Base-by-base conservation (phyloP, 2,797 vertebrate species). In the Sebastes hopkinsi region DNA sequence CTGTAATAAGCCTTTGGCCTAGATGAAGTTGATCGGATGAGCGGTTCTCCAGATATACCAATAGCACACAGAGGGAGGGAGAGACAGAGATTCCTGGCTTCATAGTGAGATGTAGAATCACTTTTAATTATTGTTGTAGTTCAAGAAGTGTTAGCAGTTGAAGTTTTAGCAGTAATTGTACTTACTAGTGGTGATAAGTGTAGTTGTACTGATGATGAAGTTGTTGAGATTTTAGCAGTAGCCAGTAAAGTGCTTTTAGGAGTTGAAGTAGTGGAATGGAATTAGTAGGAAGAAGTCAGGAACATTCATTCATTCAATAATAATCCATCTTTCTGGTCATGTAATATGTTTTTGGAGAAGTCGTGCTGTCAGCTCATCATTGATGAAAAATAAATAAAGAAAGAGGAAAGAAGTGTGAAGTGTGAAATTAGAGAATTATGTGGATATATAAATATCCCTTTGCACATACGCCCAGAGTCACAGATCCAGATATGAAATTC, bases 401-500 rank as follows among this genome's bases (percentile, higher is more conserved):
- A 8, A 66, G 20, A 10, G 46, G 61, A 38, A 23, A 60, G 22
- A 9, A 29, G 50, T 61, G 5, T 58, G 22, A 12, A 36, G 50
- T 61, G 5, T 58, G 25, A 59, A 60, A 76, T 72, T 55, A 38
- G 56, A 56, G 50, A 65, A 61, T 25, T 8, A 64, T 64, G 36
- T 68, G 61, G 67, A 58, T 10, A 14, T 50, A 50, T 50, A 69
- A 64, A 67, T 38, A 32, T 67, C 23, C 54, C 4, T 20, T 32
- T 6, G 2, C 27, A 27, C 55, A 54, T 14, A 30, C 38, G n/a
- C 67, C 58, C 25, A 18, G 42, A 67, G 61, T 36, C 10, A 72
- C 32, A 27, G 71, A 22, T 66, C 23, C 38, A 22, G 38, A 52
- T 22, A 68, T 74, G 81, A 75, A 82, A 86, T 34, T 3, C 61